Percentiles rank a stretch among this genome's conserved stretches.
Evolutionary conservation across 2,888 invertebrate species (phyloP).

Genomic region (Diaperis boleti): DNA sequence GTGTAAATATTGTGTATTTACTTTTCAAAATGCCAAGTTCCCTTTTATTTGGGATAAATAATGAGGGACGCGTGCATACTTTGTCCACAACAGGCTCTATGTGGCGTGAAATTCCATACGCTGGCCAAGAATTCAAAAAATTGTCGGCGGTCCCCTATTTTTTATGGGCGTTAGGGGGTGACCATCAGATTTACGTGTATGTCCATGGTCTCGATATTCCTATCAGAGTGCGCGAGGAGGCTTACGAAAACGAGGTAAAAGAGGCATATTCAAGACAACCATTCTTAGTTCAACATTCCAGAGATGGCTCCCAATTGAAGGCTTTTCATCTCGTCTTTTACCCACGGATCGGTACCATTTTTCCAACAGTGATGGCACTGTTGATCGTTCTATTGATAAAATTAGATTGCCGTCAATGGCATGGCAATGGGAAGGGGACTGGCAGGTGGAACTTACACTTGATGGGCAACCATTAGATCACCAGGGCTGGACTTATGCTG

Average conservation of each 20-base stretch:
- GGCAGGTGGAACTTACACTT: constrained; percentile 86
- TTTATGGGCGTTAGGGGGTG: constrained; percentile 93
- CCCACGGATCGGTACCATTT: constrained; percentile 91
- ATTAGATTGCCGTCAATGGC: constrained; percentile 92
- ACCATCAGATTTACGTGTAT: constrained; percentile 92
- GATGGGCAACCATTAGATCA: constrained; percentile 90
- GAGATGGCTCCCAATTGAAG: constrained; percentile 92
- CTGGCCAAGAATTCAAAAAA: constrained; percentile 90
- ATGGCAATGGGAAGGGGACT: constrained; percentile 97
- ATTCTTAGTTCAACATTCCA: constrained; percentile 53
- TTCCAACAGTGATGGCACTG: constrained; percentile 86
- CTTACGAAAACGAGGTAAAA: constrained; percentile 94
- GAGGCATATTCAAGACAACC: no score
- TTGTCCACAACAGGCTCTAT: constrained; percentile 83
- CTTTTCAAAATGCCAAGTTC: constrained; percentile 55
- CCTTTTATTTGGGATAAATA: constrained; percentile 85
- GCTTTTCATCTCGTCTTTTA: constrained; percentile 84
- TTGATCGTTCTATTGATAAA: constrained; percentile 82
- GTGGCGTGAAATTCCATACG: constrained; percentile 89
- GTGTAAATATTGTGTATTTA: background rate
- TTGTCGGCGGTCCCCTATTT: constrained; percentile 87
- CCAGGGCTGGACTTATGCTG: constrained; percentile 94
- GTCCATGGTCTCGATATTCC: constrained; percentile 92
- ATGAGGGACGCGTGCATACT: constrained; percentile 89
- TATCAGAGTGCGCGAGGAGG: constrained; percentile 89